These are phyloP conservation scores for Craseonycteris thonglongyai DNA, from an alignment of 2,113 vertebrate genomes.

Conservation along the genomic window DNA sequence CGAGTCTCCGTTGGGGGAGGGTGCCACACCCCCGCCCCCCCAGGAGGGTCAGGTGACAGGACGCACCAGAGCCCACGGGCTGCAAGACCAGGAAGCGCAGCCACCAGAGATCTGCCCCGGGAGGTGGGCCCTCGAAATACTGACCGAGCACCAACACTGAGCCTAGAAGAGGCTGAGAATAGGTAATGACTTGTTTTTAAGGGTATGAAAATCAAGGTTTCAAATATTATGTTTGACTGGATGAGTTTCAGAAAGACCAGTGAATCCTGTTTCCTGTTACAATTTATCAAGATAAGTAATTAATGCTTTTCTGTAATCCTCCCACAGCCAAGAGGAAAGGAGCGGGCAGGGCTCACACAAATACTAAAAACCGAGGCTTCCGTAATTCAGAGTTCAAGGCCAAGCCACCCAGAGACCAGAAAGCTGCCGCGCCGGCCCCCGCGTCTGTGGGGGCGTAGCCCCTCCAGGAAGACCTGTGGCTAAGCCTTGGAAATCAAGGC, in stretches of 20 bases:
- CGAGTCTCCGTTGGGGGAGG: too few relatives aligned
- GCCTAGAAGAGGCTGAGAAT: background rate
- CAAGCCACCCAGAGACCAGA: too few relatives aligned
- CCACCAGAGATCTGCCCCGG: background rate
- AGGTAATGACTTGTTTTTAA: background rate
- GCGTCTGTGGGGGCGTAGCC: background rate
- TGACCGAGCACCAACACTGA: background rate
- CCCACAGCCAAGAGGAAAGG: background rate
- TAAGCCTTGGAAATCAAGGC: background rate
- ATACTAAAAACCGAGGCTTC: background rate
- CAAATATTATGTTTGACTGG: background rate
- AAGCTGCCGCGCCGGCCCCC: too few relatives aligned
- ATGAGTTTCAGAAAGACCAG: background rate
- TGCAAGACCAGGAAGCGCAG: too few relatives aligned
- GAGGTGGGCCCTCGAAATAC: rapidly evolving
- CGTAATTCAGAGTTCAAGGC: background rate
- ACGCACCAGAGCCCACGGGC: background rate
- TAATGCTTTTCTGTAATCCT: background rate
- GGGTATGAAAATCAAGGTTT: background rate
- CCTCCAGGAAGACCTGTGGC: background rate
- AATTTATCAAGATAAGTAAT: background rate
- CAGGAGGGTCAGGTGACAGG: too few relatives aligned
- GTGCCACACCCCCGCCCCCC: too few relatives aligned
- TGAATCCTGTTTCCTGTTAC: background rate
- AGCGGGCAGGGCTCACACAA: background rate